These are phyloP conservation scores for Cryptoblepharus egeriae DNA, from an alignment of 2,797 vertebrate genomes.

Conservation along the genomic window DNA sequence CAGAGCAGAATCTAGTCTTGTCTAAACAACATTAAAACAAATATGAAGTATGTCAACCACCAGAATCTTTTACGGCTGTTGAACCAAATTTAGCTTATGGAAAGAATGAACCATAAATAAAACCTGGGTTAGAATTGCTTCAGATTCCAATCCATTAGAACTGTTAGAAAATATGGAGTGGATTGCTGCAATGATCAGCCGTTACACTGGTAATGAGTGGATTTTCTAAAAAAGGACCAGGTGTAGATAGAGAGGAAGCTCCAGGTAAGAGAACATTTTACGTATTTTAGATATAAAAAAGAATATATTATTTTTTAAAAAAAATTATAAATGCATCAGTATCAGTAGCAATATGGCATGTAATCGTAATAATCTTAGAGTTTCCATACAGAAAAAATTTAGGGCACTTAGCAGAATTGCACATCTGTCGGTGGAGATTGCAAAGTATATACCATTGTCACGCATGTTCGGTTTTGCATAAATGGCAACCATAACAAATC, in stretches of 20 bases:
- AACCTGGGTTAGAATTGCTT: too few species aligned
- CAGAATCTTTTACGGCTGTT: too few species aligned
- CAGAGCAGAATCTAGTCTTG: too few species aligned
- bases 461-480: background rate
- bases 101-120: too few species aligned
- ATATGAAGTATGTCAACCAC: too few species aligned
- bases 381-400: background rate
- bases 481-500: background rate
- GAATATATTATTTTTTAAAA: background rate
- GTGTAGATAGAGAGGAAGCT: background rate
- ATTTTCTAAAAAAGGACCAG: background rate
- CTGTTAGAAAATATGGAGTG: too few species aligned
- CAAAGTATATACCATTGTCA: background rate
- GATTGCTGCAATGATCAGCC: too few species aligned
- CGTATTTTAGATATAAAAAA: background rate
- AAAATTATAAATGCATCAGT: too few species aligned
- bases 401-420: background rate
- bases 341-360: background rate
- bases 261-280: too few species aligned
- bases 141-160: too few species aligned
- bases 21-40: too few species aligned
- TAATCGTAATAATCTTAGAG: background rate
- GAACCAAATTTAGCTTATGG: too few species aligned
- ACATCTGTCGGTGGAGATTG: background rate
- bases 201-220: background rate